Percentiles rank a stretch among this genome's conserved stretches.
These are phyloP conservation scores for Chrysomela aeneicollis DNA, from an alignment of 2,888 invertebrate species.

Conservation along the genomic window DNA sequence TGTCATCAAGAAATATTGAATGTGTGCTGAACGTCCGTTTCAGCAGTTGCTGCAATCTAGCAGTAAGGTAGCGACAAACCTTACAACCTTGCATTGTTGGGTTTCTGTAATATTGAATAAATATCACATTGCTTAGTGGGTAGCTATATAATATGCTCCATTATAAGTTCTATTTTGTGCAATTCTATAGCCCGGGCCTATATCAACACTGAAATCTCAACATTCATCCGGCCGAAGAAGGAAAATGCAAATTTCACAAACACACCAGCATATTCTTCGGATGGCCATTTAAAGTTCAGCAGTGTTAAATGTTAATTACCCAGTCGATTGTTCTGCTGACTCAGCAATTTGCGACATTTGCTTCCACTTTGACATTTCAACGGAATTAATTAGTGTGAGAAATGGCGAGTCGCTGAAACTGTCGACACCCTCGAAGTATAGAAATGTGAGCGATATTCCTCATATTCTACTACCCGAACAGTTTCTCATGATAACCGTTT, in stretches of 20 bases:
- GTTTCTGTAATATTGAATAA: too few species aligned
- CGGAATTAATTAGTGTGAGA: constrained; percentile 34
- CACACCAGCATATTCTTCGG: constrained; percentile 28
- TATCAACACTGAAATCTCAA: constrained; percentile 16
- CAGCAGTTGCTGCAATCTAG: too few species aligned
- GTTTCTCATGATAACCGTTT: too few species aligned
- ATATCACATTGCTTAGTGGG: too few species aligned
- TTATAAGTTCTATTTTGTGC: too few species aligned
- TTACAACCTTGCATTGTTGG: too few species aligned
- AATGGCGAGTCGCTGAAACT: constrained; percentile 19
- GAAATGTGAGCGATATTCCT: constrained; percentile 12
- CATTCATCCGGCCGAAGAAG: constrained; percentile 17
- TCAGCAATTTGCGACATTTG: constrained; percentile 34
- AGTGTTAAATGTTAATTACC: constrained; percentile 36
- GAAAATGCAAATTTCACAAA: constrained; percentile 30
- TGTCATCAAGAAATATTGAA: too few species aligned
- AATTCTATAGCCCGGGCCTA: neutral
- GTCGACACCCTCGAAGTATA: constrained; percentile 16
- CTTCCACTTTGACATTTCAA: constrained; percentile 35
- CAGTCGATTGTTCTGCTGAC: constrained; percentile 33
- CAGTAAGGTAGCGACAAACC: too few species aligned
- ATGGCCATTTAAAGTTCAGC: constrained; percentile 27
- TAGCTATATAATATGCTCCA: too few species aligned
- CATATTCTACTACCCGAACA: neutral
- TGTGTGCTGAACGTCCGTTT: too few species aligned